A percentile compares a stretch with the other conserved stretches of the same genome.
Conservation (phyloP, 2,888 invertebrate genomes). For the Osmoderma eremita region DNA sequence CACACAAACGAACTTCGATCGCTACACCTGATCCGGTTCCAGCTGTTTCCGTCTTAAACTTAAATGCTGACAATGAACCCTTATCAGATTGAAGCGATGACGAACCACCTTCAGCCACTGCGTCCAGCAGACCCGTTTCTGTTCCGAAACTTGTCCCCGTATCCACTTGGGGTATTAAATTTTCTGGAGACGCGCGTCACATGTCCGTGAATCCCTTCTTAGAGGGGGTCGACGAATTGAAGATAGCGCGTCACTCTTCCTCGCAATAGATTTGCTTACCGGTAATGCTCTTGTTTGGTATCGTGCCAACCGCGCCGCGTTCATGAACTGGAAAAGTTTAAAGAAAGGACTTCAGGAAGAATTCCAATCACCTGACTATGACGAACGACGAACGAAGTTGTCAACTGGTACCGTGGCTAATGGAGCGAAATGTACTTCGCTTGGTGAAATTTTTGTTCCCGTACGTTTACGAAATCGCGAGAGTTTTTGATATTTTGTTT, state of each 20-base stretch:
- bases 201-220: constrained; percentile 33
- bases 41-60: too few species aligned
- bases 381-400: too few species aligned
- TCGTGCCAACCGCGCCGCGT: constrained; percentile 1
- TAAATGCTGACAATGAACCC: too few species aligned
- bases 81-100: too few species aligned
- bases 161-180: constrained; percentile 21
- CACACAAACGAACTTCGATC: too few species aligned
- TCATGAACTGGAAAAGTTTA: constrained; percentile 2
- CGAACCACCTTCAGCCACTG: too few species aligned
- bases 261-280: constrained; percentile 36
- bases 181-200: constrained; percentile 2
- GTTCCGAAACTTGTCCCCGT: constrained; percentile 30
- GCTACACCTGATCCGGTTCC: too few species aligned
- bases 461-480: neutral
- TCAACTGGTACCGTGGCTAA: constrained; percentile 35
- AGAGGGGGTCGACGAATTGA: constrained; percentile 30
- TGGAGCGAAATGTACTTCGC: constrained; percentile 12
- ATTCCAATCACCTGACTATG: constrained; percentile 21
- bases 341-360: neutral
- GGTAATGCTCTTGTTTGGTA: constrained; percentile 38
- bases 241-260: constrained; percentile 11
- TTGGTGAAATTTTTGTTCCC: constrained; percentile 9
- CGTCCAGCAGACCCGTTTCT: too few species aligned
- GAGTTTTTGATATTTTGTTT: constrained; percentile 6